These are phyloP conservation scores for Brachyrhaphis roseni DNA, from an alignment of 2,797 vertebrate genomes.

Conservation along the genomic window DNA sequence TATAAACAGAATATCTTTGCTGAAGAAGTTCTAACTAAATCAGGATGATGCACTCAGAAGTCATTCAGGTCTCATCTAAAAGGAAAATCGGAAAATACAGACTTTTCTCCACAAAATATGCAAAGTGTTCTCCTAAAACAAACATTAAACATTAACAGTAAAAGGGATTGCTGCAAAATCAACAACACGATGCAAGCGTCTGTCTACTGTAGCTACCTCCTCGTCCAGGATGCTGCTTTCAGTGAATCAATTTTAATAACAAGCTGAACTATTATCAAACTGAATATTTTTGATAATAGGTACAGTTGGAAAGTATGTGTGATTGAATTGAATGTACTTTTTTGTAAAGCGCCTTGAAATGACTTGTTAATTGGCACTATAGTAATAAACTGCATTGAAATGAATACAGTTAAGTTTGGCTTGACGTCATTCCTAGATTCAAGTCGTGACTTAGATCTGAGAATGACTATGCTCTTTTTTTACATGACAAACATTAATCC, in stretches of 20 bases:
- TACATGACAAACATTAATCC: neutral
- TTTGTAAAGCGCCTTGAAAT: neutral
- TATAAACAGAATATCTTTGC: neutral
- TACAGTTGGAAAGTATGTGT: neutral
- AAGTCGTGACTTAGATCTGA: neutral
- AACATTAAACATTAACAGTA: no score
- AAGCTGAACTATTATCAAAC: neutral
- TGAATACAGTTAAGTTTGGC: neutral
- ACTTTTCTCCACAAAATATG: no score
- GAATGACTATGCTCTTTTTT: neutral
- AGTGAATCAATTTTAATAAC: neutral
- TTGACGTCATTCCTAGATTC: neutral
- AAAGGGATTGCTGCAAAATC: neutral
- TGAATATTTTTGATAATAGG: neutral
- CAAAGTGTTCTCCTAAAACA: no score
- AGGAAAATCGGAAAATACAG: no score
- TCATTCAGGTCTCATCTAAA: neutral
- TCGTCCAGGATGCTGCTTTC: neutral
- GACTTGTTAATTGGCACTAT: neutral
- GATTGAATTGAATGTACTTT: neutral
- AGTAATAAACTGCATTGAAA: neutral
- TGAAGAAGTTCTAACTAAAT: neutral
- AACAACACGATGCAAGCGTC: neutral
- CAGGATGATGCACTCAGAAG: neutral
- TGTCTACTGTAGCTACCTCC: neutral